These are phyloP conservation scores for Bombyx mori DNA, from an alignment of 1,140 invertebrate species.

Conservation along the genomic window ASM3026992v2 NC_085119.1:4929501-4930000, in stretches of 20 bases:
- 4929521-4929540: not conserved
- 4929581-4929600: slow-evolving; percentile 28
- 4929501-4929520: no score
- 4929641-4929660: slow-evolving; percentile 61
- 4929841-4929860: no score
- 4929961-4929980: no score
- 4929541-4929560: slow-evolving; percentile 45
- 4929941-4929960: no score
- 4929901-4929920: no score
- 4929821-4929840: no score
- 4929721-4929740: slow-evolving; percentile 65
- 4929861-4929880: no score
- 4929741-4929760: slow-evolving; percentile 60
- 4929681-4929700: slow-evolving; percentile 65
- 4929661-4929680: slow-evolving; percentile 39
- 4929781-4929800: slow-evolving; percentile 10
- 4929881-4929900: no score
- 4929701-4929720: slow-evolving; percentile 43
- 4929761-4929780: slow-evolving; percentile 52
- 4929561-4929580: slow-evolving; percentile 16
- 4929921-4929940: no score
- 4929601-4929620: slow-evolving; percentile 31
- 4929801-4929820: not conserved
- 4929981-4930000: no score
- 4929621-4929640: slow-evolving; percentile 39